These are phyloP conservation scores for Linepithema humile DNA, from an alignment of 1,140 invertebrate genomes.

Conservation along the genomic window DNA sequence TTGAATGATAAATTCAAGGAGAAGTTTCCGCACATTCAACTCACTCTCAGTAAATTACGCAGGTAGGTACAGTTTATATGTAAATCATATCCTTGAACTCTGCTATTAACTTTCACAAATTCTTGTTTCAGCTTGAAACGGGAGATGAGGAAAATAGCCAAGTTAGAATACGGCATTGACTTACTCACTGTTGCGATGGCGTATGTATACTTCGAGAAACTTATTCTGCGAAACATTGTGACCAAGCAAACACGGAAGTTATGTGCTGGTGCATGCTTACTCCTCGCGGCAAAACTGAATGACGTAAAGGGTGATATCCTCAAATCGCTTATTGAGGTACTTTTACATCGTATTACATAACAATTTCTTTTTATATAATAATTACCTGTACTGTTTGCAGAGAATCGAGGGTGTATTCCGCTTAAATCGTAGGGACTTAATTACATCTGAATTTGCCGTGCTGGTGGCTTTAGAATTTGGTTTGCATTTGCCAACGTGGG, in stretches of 20 bases:
- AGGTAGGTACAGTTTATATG: constrained; percentile 86
- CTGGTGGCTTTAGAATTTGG: constrained; percentile 97
- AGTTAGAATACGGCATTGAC: constrained; percentile 93
- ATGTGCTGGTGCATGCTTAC: constrained; percentile 96
- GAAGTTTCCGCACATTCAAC: constrained; percentile 97
- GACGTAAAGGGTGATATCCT: constrained; percentile 96
- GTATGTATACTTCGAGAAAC: constrained; percentile 98
- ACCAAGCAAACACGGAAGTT: constrained; percentile 98
- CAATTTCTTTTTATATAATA: constrained; percentile 25
- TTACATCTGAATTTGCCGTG: constrained; percentile 96
- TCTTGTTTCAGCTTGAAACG: constrained; percentile 91
- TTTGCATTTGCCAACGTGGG: constrained; percentile 94
- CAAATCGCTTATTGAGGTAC: constrained; percentile 94
- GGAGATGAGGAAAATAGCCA: constrained; percentile 97
- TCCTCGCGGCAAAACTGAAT: constrained; percentile 97
- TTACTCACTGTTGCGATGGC: constrained; percentile 96
- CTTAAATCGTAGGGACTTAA: constrained; percentile 95
- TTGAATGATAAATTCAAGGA: constrained; percentile 98
- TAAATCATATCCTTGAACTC: not conserved
- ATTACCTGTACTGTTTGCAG: constrained; percentile 84
- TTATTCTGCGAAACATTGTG: constrained; percentile 96
- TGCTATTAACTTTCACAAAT: constrained; percentile 11
- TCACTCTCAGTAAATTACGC: constrained; percentile 98
- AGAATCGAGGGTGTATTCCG: constrained; percentile 96
- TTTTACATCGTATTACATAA: constrained; percentile 51